Evolutionary conservation across 2,888 invertebrate genomes (phyloP).

Genomic region (Epinotia ramella): DNA sequence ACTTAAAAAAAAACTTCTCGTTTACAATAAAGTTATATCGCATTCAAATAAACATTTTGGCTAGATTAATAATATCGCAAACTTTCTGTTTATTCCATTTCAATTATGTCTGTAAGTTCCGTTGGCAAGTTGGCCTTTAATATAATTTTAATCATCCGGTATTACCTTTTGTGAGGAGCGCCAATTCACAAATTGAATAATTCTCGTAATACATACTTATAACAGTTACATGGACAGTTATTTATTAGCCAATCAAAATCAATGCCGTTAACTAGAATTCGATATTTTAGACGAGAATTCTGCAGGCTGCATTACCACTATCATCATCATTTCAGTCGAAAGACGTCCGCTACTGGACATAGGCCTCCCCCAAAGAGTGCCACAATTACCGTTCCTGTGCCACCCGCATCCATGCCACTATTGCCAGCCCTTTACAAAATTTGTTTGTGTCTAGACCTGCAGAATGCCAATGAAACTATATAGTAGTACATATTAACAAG

Average conservation of each 20-base stretch:
- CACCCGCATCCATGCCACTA: too few species aligned
- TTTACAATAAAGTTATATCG: background rate
- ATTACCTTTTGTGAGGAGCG: slow-evolving; percentile 2
- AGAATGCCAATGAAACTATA: too few species aligned
- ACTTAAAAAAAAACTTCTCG: background rate
- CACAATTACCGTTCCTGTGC: too few species aligned
- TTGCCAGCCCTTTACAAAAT: too few species aligned
- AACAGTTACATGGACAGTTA: background rate
- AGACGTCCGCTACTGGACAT: too few species aligned
- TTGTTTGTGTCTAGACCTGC: too few species aligned
- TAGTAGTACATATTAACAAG: too few species aligned
- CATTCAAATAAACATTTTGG: background rate
- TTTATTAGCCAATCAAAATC: background rate
- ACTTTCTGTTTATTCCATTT: slow-evolving; percentile 7
- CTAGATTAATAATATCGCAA: slow-evolving; percentile 2
- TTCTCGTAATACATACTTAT: slow-evolving; percentile 1
- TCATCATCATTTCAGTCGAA: too few species aligned
- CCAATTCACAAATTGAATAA: slow-evolving; percentile 23
- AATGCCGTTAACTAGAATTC: slow-evolving; percentile 18
- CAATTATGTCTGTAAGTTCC: slow-evolving; percentile 6
- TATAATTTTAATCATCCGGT: slow-evolving; percentile 14
- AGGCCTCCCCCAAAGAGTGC: too few species aligned
- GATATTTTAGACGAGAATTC: slow-evolving; percentile 16
- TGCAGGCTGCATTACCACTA: background rate
- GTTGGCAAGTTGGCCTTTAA: slow-evolving; percentile 13